These are phyloP conservation scores for Clavelina lepadiformis DNA, from an alignment of 23 tunicate species.

Conservation along the genomic window DNA sequence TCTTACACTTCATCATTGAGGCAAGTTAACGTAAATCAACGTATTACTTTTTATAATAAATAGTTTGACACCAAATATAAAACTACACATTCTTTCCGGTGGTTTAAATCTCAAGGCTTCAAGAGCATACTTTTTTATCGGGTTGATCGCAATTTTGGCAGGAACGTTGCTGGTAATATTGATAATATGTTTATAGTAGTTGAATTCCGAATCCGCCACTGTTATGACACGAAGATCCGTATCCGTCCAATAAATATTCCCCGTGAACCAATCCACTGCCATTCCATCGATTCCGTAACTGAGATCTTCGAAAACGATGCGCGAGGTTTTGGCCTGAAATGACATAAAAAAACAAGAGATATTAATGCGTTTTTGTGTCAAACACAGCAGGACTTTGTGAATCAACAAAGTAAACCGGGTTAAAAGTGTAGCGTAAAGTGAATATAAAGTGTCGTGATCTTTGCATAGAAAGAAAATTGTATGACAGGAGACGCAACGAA, in stretches of 20 bases:
- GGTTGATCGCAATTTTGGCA: conserved; percentile 51
- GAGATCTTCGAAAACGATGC: conserved; percentile 23
- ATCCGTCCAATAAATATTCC: conserved; percentile 67
- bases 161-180: conserved; percentile 31
- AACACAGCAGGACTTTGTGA: background rate
- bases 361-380: too few species aligned
- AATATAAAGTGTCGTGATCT: background rate
- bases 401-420: background rate
- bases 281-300: conserved; percentile 70
- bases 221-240: conserved; percentile 29
- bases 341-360: too few species aligned
- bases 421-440: background rate
- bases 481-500: too few species aligned
- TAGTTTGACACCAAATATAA: too few species aligned
- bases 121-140: conserved; percentile 22
- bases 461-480: too few species aligned
- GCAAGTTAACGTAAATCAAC: background rate
- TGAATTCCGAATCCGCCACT: conserved; percentile 47
- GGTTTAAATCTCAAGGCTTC: background rate
- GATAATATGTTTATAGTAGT: conserved; percentile 24
- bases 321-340: conserved; percentile 29
- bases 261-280: conserved; percentile 66
- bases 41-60: too few species aligned
- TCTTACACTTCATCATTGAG: background rate
- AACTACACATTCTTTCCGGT: too few species aligned